Evolutionary conservation across 2,888 invertebrate genomes (phyloP).

Genomic region (Pseudococcus longispinus): DNA sequence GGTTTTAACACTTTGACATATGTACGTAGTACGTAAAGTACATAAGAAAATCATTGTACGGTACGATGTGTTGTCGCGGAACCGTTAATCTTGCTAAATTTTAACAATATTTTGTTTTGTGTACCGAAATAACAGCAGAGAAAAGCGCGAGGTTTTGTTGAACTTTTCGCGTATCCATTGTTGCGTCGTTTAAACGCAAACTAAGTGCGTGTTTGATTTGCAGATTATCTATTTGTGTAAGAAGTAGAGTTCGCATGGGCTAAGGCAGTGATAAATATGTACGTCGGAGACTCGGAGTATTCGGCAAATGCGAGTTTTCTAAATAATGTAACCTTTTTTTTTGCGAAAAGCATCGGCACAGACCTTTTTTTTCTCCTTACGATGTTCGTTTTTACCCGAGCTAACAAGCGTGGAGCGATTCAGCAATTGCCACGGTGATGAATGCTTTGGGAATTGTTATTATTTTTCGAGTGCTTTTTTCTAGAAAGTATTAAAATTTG

Average conservation of each 20-base stretch:
- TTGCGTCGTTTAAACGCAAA: neutral
- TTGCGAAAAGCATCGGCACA: neutral
- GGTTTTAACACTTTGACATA: neutral
- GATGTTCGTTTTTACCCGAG: neutral
- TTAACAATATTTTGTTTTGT: neutral
- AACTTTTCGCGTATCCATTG: neutral
- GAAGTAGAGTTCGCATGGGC: neutral
- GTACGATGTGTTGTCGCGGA: neutral
- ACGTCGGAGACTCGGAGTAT: too few relatives aligned
- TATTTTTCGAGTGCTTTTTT: constrained; percentile 16
- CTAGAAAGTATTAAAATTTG: neutral
- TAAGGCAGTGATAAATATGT: neutral
- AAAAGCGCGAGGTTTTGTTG: neutral
- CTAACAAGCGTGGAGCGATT: neutral
- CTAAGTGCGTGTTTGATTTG: neutral
- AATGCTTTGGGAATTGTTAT: constrained; percentile 22
- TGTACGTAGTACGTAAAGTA: neutral
- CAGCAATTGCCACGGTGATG: neutral
- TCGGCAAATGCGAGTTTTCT: constrained; percentile 7
- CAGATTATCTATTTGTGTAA: neutral
- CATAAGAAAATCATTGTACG: neutral
- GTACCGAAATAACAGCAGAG: neutral
- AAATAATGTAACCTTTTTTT: constrained; percentile 15
- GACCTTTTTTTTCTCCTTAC: neutral
- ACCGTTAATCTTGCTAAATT: neutral